Percentiles rank a stretch among this genome's conserved stretches.
Evolutionary conservation across 2,797 vertebrate species (phyloP).

Genomic region (Melanitta fusca): DNA sequence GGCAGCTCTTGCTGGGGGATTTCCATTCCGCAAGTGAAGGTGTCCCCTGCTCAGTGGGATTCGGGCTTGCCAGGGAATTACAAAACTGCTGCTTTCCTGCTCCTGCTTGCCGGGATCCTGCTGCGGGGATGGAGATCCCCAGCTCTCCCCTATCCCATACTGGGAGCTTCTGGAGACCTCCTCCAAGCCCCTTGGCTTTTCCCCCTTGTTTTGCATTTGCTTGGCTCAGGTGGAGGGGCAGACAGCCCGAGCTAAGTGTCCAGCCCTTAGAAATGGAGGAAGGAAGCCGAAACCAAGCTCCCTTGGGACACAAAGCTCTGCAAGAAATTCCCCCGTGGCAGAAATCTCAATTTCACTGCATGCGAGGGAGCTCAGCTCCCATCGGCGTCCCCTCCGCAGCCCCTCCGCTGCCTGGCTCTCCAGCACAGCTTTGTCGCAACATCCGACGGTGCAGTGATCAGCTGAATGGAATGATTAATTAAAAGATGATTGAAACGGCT

Average conservation of each 20-base stretch:
- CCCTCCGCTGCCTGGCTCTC: no score
- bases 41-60: not conserved
- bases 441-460: not conserved
- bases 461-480: not conserved
- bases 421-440: not conserved
- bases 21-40: not conserved
- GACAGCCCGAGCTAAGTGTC: not conserved
- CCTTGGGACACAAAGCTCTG: no score
- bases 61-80: not conserved
- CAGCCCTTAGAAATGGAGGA: not conserved
- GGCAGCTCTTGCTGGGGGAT: not conserved
- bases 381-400: not conserved
- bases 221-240: not conserved
- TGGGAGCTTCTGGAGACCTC: not conserved
- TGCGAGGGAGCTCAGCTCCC: not conserved
- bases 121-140: not conserved
- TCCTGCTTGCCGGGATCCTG: not conserved
- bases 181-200: not conserved
- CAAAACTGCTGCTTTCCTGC: not conserved
- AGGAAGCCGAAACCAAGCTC: not conserved
- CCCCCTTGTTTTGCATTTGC: not conserved
- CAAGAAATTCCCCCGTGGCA: not conserved
- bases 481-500: not conserved
- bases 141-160: not conserved
- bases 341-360: no score